phyloP scores from a whole-genome alignment of 92 coral and sea anemone species.

The Epizoanthus stellaris region DNA sequence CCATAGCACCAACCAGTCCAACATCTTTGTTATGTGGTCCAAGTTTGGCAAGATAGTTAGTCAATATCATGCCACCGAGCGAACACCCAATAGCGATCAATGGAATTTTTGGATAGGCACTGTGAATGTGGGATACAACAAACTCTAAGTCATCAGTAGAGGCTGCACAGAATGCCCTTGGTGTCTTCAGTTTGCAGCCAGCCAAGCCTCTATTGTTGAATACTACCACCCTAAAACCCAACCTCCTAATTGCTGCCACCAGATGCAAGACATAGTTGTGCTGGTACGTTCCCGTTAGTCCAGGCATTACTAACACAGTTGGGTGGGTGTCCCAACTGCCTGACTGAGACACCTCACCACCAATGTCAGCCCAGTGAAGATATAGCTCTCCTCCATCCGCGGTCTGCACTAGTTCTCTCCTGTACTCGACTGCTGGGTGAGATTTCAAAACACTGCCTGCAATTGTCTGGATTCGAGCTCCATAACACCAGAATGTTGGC shows the following conservation, averaged over 20 bases:
- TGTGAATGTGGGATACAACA: constrained; percentile 72
- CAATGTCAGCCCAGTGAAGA: constrained; percentile 80
- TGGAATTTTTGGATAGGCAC: constrained; percentile 61
- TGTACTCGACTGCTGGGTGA: constrained; percentile 65
- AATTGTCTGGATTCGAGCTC: constrained; percentile 84
- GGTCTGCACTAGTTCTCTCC: constrained; percentile 64
- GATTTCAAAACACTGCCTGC: constrained; percentile 68
- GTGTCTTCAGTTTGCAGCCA: constrained; percentile 69
- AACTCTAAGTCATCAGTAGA: constrained; percentile 81
- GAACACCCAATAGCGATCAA: constrained; percentile 80
- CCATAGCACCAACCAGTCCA: constrained; percentile 77
- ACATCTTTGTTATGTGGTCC: constrained; percentile 43
- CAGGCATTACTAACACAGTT: constrained; percentile 85
- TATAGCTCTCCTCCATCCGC: constrained; percentile 90
- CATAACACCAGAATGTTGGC: constrained; percentile 94
- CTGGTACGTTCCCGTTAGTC: constrained; percentile 81
- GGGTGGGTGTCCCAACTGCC: constrained; percentile 40
- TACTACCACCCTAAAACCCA: constrained; percentile 75
- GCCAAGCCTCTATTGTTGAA: constrained; percentile 87
- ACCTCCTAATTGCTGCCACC: constrained; percentile 57
- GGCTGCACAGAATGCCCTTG: constrained; percentile 89
- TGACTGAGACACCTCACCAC: constrained; percentile 41
- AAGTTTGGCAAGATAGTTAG: constrained; percentile 74
- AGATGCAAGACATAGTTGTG: constrained; percentile 75
- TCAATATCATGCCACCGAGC: constrained; percentile 86